Conservation (phyloP, 1,140 invertebrate genomes). For the Eufriesea mexicana region DNA sequence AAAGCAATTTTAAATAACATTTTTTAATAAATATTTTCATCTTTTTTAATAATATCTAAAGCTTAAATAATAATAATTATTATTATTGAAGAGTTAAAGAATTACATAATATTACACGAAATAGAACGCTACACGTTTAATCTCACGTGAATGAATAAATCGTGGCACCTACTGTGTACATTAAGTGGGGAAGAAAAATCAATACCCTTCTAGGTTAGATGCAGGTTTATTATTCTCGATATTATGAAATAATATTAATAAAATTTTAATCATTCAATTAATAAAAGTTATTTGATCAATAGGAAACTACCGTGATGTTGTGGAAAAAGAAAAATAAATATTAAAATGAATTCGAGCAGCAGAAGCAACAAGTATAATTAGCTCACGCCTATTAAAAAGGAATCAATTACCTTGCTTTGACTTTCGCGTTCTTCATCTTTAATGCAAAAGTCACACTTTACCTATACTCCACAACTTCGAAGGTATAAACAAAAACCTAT, state of each 20-base stretch:
- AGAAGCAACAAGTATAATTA: slow-evolving; percentile 38
- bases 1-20: too few relatives aligned
- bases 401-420: slow-evolving; percentile 54
- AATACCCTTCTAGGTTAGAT: slow-evolving; percentile 41
- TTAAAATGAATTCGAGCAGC: not conserved
- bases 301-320: not conserved
- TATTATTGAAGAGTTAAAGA: not conserved
- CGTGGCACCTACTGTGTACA: not conserved
- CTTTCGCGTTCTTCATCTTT: slow-evolving; percentile 60
- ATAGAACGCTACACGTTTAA: not conserved
- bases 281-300: not conserved
- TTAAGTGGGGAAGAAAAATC: slow-evolving; percentile 32
- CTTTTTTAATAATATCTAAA: not conserved
- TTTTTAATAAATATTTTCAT: not conserved
- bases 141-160: not conserved
- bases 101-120: not conserved
- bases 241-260: not conserved
- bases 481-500: slow-evolving; percentile 10
- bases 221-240: slow-evolving; percentile 5
- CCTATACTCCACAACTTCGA: not conserved
- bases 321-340: not conserved
- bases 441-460: slow-evolving; percentile 1
- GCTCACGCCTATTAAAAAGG: not conserved
- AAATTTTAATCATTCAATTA: not conserved
- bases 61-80: not conserved